A percentile compares a stretch with the other conserved stretches of the same genome.
phyloP scores from a whole-genome alignment of 2,888 invertebrate species.

The Drosophila differens region DNA sequence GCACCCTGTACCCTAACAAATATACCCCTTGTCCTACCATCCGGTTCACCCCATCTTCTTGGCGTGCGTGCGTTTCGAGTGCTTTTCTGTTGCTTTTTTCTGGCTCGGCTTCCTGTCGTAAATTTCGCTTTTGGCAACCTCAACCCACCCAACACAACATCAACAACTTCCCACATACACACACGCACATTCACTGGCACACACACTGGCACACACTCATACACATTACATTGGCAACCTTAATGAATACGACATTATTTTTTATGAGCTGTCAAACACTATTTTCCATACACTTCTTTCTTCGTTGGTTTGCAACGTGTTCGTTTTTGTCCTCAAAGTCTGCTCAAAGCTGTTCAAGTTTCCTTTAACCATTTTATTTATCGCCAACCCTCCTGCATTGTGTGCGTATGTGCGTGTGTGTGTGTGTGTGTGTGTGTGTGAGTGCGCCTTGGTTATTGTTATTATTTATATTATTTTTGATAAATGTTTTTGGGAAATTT shows the following conservation, averaged over 20 bases:
- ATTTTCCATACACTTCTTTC: constrained; percentile 78
- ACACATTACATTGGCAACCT: constrained; percentile 64
- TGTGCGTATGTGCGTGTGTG: constrained; percentile 26
- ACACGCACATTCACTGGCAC: constrained; percentile 35
- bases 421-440: constrained; percentile 45
- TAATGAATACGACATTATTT: constrained; percentile 80
- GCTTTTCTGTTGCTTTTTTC: constrained; percentile 63
- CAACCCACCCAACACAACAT: constrained; percentile 36
- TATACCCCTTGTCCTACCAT: neutral
- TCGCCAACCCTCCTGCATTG: constrained; percentile 37
- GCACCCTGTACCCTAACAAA: neutral
- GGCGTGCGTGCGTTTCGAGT: constrained; percentile 75
- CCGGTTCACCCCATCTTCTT: constrained; percentile 15
- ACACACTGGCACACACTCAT: constrained; percentile 30
- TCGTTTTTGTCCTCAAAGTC: constrained; percentile 20
- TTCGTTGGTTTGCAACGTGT: constrained; percentile 20
- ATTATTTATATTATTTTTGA: constrained; percentile 79
- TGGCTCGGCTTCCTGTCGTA: constrained; percentile 74
- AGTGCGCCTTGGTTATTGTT: constrained; percentile 63
- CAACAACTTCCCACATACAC: constrained; percentile 41
- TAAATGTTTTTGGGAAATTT: constrained; percentile 79
- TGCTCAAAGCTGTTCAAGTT: constrained; percentile 53
- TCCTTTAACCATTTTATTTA: constrained; percentile 76
- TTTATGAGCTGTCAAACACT: constrained; percentile 83
- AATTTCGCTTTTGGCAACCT: constrained; percentile 74